Conservation (phyloP, 2,888 invertebrate genomes). For the Zaprionus bogoriensis region DNA sequence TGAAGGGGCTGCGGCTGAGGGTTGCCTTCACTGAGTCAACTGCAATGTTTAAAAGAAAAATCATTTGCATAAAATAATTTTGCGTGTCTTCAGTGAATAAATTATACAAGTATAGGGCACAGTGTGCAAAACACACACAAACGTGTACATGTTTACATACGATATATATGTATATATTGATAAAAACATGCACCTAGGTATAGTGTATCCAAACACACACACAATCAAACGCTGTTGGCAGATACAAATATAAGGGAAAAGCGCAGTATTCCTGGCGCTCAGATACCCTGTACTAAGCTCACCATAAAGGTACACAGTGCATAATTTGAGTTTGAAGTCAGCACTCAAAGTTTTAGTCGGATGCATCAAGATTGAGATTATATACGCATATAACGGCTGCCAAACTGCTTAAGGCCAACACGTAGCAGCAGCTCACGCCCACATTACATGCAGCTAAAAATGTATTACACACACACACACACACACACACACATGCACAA, state of each 20-base stretch:
- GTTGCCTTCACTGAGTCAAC: constrained; percentile 61
- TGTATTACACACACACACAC: neutral
- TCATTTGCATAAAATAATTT: constrained; percentile 78
- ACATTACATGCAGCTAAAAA: neutral
- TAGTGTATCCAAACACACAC: constrained; percentile 7
- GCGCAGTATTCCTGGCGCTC: no score
- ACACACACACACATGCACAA: constrained; percentile 9
- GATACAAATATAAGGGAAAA: constrained; percentile 6
- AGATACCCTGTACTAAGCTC: no score
- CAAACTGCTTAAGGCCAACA: no score
- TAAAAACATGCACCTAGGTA: no score
- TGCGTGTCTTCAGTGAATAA: constrained; percentile 78
- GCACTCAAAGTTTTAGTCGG: no score
- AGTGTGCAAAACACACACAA: constrained; percentile 29
- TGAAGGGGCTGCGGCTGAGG: neutral
- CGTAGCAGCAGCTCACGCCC: neutral
- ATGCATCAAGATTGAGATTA: no score
- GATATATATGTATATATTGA: no score
- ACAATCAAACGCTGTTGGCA: constrained; percentile 15
- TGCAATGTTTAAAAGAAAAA: constrained; percentile 44
- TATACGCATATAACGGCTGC: no score
- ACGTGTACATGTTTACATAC: no score
- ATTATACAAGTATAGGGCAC: constrained; percentile 63
- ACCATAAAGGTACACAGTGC: no score
- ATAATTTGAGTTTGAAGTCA: no score